Evolutionary conservation across 2,113 vertebrate genomes (phyloP).

Genomic region (Monopterus albus): DNA sequence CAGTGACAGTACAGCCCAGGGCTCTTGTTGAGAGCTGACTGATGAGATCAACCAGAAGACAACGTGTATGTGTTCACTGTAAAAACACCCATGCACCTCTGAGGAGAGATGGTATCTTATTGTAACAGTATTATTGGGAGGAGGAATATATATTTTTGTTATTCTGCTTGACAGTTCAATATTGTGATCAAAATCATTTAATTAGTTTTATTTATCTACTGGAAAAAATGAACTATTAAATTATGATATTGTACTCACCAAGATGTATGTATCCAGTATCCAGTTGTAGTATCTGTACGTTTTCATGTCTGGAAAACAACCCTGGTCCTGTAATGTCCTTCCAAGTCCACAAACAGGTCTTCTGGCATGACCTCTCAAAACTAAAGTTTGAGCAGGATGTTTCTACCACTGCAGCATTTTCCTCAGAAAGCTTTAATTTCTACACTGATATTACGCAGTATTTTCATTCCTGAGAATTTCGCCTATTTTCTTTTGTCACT

Average conservation of each 20-base stretch:
- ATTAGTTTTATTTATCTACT: neutral
- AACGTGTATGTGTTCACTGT: constrained; percentile 21
- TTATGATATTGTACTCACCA: constrained; percentile 61
- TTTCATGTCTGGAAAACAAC: constrained; percentile 8
- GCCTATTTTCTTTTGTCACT: constrained; percentile 30
- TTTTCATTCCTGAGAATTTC: constrained; percentile 32
- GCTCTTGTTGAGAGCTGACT: constrained; percentile 45
- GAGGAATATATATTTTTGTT: neutral
- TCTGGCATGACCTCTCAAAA: constrained; percentile 9
- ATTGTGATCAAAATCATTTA: neutral
- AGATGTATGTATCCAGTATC: neutral
- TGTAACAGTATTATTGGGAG: constrained; percentile 3
- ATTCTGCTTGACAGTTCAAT: neutral
- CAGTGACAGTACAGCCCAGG: constrained; percentile 55
- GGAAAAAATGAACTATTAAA: neutral
- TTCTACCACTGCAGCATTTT: constrained; percentile 4
- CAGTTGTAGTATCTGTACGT: neutral
- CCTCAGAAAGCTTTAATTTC: constrained; percentile 9
- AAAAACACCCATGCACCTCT: constrained; percentile 29
- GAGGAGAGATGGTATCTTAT: constrained; percentile 42
- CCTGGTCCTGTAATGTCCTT: constrained; percentile 36
- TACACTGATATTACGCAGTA: constrained; percentile 9
- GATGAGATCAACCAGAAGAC: constrained; percentile 55
- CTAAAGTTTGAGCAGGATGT: neutral
- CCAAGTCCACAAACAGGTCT: constrained; percentile 21